Evolutionary conservation across 2,888 invertebrate genomes (phyloP), one percentile per base, ranked within the genome.

Genomic region (Eupithecia centaureata): DNA sequence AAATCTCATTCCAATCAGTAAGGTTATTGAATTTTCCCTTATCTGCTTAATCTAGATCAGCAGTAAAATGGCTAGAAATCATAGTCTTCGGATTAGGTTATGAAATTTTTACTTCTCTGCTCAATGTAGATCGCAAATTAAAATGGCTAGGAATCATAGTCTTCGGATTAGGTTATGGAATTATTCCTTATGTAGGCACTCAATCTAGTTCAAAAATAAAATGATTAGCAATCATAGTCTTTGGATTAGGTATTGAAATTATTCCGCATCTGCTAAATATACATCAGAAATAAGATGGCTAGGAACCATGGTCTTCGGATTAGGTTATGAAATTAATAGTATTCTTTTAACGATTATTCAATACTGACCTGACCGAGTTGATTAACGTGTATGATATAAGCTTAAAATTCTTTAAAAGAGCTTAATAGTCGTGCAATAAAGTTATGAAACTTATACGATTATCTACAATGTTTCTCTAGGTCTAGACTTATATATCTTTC

Each of bases 331-430:
- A 22, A 2, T n/a, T n/a, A n/a, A n/a, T n/a, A n/a, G n/a, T n/a
- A 13, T 35, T 7, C 2, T 10, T 35, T 35, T 52, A 3, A 52
- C 13, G 2, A 27, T 27, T 52, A 52, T 52, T 15, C 13, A 51
- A 51, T 52, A 52, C n/a, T 18, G 42, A 42, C 10, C 15, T 38
- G 15, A n/a, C 38, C 18, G 18, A 42, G 18, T 27, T 27, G 13
- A 25, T 25, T 5, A 52, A 52, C 51, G 15, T 13, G 51, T 52
- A 51, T 51, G 51, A 51, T 51, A 25, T 25, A 51, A 51, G 51
- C 51, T 51, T 25, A 22, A 42, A 42, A 42, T 18, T 18, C n/a
- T 25, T 51, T 25, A 25, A 5, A n/a, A 25, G 22, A 22, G 18
- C 22, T 7, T 22, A 22, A 47, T 4, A 25, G 5, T 18, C 22